These are phyloP conservation scores for Tympanuchus pallidicinctus DNA, from an alignment of 2,113 vertebrate genomes.

Conservation along the genomic window DNA sequence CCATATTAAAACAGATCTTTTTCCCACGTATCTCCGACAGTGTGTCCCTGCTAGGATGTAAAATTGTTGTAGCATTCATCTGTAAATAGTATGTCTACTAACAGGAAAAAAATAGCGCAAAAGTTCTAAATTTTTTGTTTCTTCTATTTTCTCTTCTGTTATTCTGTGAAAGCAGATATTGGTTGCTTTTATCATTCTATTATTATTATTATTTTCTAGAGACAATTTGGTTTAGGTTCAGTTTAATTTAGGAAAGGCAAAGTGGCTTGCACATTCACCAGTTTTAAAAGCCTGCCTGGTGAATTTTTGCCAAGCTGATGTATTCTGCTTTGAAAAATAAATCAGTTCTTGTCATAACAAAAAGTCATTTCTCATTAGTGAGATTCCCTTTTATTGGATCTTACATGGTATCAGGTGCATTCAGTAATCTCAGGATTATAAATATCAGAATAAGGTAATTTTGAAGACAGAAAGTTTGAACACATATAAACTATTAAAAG, in stretches of 20 bases:
- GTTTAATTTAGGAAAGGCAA: neutral
- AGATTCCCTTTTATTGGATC: neutral
- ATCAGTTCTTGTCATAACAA: neutral
- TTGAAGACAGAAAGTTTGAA: neutral
- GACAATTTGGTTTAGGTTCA: neutral
- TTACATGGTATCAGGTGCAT: neutral
- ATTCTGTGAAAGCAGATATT: neutral
- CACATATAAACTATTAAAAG: accelerated
- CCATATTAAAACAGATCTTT: neutral
- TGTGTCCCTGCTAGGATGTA: neutral
- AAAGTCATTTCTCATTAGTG: neutral
- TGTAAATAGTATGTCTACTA: neutral
- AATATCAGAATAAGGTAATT: neutral
- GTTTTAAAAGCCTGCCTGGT: neutral
- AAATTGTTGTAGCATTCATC: neutral
- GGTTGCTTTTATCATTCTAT: neutral
- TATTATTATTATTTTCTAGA: neutral
- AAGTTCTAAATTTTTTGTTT: neutral
- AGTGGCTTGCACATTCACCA: neutral
- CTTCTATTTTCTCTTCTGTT: neutral
- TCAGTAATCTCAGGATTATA: neutral
- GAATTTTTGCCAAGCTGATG: neutral
- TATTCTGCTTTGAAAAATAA: neutral
- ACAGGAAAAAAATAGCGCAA: neutral
- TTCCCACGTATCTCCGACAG: neutral